Conservation (phyloP, 2,113 vertebrate species). For the Gadus macrocephalus region DNA sequence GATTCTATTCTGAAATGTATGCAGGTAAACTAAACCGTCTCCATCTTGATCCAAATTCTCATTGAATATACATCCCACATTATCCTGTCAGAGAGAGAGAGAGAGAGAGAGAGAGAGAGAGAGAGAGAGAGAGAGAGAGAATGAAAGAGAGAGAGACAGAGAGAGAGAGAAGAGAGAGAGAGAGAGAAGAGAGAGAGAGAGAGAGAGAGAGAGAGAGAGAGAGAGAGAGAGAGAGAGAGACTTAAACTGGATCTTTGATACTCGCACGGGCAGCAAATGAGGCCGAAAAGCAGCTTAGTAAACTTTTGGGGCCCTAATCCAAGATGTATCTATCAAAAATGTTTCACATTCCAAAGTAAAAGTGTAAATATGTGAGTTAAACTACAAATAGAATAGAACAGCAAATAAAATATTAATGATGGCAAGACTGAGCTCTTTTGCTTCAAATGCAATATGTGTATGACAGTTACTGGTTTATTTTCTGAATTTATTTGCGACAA, state of each 20-base stretch:
- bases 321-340: too few species aligned
- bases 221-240: neutral
- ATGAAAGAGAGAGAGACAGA: too few species aligned
- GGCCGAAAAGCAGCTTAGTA: neutral
- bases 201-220: too few species aligned
- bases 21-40: conserved; percentile 33
- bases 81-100: neutral
- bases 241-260: neutral
- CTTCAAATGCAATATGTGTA: too few species aligned
- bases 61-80: conserved; percentile 29
- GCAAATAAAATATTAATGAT: too few species aligned
- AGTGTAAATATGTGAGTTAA: too few species aligned
- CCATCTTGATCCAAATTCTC: conserved; percentile 40
- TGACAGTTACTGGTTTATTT: too few species aligned
- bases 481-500: too few species aligned
- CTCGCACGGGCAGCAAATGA: neutral
- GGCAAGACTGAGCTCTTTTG: too few species aligned
- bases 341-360: too few species aligned
- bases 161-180: neutral
- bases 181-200: neutral
- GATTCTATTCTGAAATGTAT: conserved; percentile 26
- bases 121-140: neutral
- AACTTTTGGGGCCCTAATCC: neutral
- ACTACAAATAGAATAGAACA: too few species aligned
- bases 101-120: too few species aligned